Percentiles rank a stretch among this genome's conserved stretches.
These are phyloP conservation scores for Drosophila ercepeae DNA, from an alignment of 1,140 invertebrate species.

Conservation along the genomic window DNA sequence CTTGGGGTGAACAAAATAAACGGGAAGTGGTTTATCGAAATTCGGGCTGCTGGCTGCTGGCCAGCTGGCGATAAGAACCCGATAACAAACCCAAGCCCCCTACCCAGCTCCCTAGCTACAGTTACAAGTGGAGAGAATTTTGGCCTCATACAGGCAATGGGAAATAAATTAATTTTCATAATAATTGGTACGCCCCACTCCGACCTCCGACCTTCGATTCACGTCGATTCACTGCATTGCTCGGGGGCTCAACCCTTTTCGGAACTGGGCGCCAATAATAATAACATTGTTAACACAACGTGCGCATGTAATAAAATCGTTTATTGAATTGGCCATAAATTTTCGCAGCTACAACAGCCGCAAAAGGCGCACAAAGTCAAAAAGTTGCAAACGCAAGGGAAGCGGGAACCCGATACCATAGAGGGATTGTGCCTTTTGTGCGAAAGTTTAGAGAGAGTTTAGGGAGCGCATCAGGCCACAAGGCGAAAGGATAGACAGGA, in stretches of 20 bases:
- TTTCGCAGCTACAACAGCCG: slow-evolving; percentile 70
- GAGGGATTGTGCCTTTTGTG: slow-evolving; percentile 42
- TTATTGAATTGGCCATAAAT: slow-evolving; percentile 83
- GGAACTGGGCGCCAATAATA: slow-evolving; percentile 74
- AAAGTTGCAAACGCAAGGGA: slow-evolving; percentile 47
- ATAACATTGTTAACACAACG: slow-evolving; percentile 81
- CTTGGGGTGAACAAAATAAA: neutral
- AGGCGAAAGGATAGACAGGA: slow-evolving; percentile 15
- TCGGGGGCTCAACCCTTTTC: slow-evolving; percentile 28
- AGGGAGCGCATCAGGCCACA: slow-evolving; percentile 18
- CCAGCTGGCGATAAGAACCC: slow-evolving; percentile 55
- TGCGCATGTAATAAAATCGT: slow-evolving; percentile 83
- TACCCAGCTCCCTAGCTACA: neutral
- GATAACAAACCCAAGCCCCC: neutral
- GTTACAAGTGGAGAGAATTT: slow-evolving; percentile 8
- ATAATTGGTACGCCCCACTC: slow-evolving; percentile 59
- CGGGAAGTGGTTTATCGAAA: neutral
- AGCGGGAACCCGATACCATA: slow-evolving; percentile 1
- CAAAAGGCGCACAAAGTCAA: slow-evolving; percentile 68
- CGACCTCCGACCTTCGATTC: no score
- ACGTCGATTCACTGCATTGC: slow-evolving; percentile 20
- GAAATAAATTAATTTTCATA: slow-evolving; percentile 82
- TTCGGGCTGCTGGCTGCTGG: slow-evolving; percentile 32
- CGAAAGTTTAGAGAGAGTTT: slow-evolving; percentile 47
- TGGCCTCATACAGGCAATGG: slow-evolving; percentile 60